Base-by-base conservation (phyloP, 2,888 invertebrate species). In the Crepidodera aurea region DNA sequence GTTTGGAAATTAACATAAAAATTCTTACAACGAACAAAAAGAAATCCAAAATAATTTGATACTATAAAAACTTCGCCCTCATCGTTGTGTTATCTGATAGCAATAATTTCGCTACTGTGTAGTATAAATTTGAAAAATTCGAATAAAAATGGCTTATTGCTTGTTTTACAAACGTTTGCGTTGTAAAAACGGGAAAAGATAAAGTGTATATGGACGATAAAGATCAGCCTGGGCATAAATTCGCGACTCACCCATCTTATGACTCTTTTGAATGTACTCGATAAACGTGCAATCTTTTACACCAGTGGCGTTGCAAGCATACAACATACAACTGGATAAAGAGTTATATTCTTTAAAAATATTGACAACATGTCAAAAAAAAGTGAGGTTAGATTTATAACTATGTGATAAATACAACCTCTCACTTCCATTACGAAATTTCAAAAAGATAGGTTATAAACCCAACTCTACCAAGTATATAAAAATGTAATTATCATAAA, bases 131-230 rank as follows among this genome's bases (percentile, higher is more conserved):
- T 56, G 15, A 25, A 56, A 56, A 56, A 56, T 46, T 8, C 37
- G 34, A 46, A 56, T 46, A 46, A 56, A 56, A 56, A 56, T 56
- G 56, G 46, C 56, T 56, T 56, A 56, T 56, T 46, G 56, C 56
- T 48, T 46, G 56, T 56, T 56, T 56, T 56, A 56, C 56, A 55
- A 55, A 56, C 19, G 56, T 46, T 46, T 34, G 46, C 37, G 40
- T 42, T 56, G 22, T 56, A 56, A 56, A 56, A 56, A 56, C 48
- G 48, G 56, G 46, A 22, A 40, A 46, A 48, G 46, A 48, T 56
- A 56, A 56, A 56, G 56, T 56, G 48, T 56, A 56, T 56, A 56
- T 56, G 56, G 46, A 56, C 56, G 56, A 56, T 56, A 56, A 56
- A 32, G 46, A 56, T 56, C 56, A 37, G 37, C 46, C 46, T 48